These are phyloP conservation scores for Schizaphis graminum DNA, from an alignment of 2,888 invertebrate species.

Conservation along the genomic window DNA sequence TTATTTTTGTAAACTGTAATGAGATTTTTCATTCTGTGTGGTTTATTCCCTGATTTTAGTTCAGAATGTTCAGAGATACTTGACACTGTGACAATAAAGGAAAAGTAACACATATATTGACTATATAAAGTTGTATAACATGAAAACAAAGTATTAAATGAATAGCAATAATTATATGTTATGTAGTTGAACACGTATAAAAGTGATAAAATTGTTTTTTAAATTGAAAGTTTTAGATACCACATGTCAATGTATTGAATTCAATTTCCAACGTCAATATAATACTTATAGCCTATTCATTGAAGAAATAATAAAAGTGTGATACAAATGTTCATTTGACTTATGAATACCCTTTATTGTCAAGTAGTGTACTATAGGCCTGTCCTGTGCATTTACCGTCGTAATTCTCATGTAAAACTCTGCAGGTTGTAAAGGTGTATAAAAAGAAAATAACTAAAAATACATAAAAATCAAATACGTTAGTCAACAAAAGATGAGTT, in stretches of 20 bases:
- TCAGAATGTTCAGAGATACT: background rate
- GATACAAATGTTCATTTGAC: background rate
- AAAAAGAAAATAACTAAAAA: conserved; percentile 33
- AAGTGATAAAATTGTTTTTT: background rate
- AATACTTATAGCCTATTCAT: background rate
- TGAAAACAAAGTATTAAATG: background rate
- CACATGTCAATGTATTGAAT: background rate
- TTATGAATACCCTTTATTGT: background rate
- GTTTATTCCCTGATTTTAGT: background rate
- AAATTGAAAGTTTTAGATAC: background rate
- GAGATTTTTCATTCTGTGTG: too few species aligned
- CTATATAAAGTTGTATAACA: background rate
- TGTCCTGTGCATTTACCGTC: background rate
- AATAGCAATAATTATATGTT: background rate
- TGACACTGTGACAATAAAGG: background rate
- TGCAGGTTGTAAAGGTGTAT: background rate
- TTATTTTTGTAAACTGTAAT: too few species aligned
- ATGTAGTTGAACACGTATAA: background rate
- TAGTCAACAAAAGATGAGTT: conserved; percentile 34
- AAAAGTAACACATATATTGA: background rate
- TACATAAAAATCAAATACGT: conserved; percentile 44
- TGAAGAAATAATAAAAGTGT: background rate
- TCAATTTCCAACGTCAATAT: background rate
- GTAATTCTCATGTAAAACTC: background rate
- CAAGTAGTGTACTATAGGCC: background rate